Percentiles rank a stretch among this genome's conserved stretches.
Evolutionary conservation across 2,888 invertebrate species (phyloP).

Genomic region (Tiliacea citrago): DNA sequence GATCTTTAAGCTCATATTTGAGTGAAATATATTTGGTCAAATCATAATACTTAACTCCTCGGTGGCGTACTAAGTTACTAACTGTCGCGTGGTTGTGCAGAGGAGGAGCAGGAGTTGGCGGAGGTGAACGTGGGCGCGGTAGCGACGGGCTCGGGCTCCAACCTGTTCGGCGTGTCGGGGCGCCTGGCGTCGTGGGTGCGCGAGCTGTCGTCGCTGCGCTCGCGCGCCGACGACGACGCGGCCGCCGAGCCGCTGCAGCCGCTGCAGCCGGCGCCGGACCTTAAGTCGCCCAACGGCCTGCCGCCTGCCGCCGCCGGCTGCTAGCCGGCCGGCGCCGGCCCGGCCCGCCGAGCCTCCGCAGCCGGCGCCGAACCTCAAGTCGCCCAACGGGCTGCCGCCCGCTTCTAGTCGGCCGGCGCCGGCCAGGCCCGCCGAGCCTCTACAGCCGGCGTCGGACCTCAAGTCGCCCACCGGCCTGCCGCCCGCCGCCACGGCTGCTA

Average conservation of each 20-base stretch:
- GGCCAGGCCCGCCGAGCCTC: conserved; percentile 20
- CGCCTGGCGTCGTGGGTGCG: conserved; percentile 89
- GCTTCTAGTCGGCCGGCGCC: conserved; percentile 24
- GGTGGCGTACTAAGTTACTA: background rate
- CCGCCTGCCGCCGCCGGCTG: conserved; percentile 65
- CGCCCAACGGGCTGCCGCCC: background rate
- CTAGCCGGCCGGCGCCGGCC: conserved; percentile 33
- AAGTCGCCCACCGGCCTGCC: too few relatives aligned
- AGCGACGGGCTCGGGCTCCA: conserved; percentile 87
- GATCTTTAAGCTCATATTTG: background rate
- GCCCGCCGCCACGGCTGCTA: too few relatives aligned
- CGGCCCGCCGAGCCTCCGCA: background rate
- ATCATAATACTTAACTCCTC: background rate
- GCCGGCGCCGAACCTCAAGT: conserved; percentile 44
- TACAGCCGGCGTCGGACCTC: conserved; percentile 40
- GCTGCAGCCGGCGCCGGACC: conserved; percentile 60
- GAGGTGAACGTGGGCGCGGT: conserved; percentile 88
- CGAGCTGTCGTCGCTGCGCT: conserved; percentile 86
- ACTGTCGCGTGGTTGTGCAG: conserved; percentile 67
- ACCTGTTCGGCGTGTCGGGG: conserved; percentile 89
- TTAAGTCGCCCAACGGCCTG: conserved; percentile 74
- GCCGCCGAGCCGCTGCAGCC: conserved; percentile 79
- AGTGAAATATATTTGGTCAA: background rate
- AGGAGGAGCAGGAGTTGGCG: conserved; percentile 84
- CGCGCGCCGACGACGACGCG: conserved; percentile 83